These are phyloP conservation scores for Nephrotoma appendiculata DNA, from an alignment of 2,888 invertebrate genomes.

Conservation along the genomic window DNA sequence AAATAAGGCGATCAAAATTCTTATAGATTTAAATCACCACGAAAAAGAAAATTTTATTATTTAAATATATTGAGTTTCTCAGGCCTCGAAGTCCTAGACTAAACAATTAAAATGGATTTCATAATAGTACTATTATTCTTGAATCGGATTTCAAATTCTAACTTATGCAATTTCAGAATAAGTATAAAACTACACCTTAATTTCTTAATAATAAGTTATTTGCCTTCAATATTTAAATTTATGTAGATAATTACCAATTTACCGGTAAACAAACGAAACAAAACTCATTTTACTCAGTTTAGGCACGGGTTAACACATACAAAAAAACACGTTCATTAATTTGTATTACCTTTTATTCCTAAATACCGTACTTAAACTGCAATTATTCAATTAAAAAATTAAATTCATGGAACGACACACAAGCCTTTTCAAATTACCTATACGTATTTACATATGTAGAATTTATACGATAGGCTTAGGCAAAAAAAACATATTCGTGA, in stretches of 20 bases:
- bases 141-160: no score
- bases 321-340: neutral
- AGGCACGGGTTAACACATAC: neutral
- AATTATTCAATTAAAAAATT: neutral
- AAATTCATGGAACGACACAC: neutral
- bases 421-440: neutral
- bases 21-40: no score
- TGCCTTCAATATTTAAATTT: no score
- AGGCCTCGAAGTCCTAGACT: no score
- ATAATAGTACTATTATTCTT: no score
- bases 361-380: neutral
- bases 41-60: no score
- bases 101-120: no score
- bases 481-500: neutral
- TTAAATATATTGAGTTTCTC: no score
- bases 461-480: neutral
- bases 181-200: no score
- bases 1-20: no score
- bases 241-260: neutral
- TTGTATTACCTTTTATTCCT: neutral
- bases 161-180: no score
- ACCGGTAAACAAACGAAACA: neutral
- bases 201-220: no score
- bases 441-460: neutral
- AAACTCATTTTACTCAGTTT: neutral